Percentiles rank a stretch among this genome's conserved stretches.
phyloP scores from a whole-genome alignment of 2,888 invertebrate genomes.

The Thecocarcelia acutangulata region DNA sequence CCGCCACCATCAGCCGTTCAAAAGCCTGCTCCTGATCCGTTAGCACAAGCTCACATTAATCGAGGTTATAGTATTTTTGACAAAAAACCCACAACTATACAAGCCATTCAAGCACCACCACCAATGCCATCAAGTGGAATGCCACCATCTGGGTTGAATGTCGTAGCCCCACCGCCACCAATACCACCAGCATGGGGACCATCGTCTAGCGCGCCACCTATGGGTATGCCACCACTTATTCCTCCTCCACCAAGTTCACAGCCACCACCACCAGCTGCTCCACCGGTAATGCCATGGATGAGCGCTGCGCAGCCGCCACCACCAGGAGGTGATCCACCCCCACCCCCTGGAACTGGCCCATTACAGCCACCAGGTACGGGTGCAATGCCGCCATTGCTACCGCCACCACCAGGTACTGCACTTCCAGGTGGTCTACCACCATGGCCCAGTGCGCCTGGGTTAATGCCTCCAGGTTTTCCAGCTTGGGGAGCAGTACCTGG shows the following conservation, averaged over 20 bases:
- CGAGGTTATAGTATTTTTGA: slow-evolving; percentile 81
- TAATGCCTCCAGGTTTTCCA: slow-evolving; percentile 74
- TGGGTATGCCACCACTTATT: slow-evolving; percentile 73
- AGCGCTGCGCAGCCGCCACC: slow-evolving; percentile 83
- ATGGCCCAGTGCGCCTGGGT: slow-evolving; percentile 77
- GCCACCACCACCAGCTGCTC: slow-evolving; percentile 82
- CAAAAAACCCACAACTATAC: slow-evolving; percentile 78
- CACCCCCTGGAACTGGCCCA: slow-evolving; percentile 83
- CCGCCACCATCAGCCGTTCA: slow-evolving; percentile 84
- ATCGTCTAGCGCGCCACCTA: slow-evolving; percentile 58
- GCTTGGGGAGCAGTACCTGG: slow-evolving; percentile 76
- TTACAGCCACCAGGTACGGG: slow-evolving; percentile 79
- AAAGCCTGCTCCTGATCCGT: slow-evolving; percentile 74
- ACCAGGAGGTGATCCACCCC: slow-evolving; percentile 82
- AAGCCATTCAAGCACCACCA: slow-evolving; percentile 80
- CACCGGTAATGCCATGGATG: slow-evolving; percentile 84
- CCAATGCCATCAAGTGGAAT: slow-evolving; percentile 81
- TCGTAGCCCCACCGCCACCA: slow-evolving; percentile 82
- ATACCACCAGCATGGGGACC: slow-evolving; percentile 81
- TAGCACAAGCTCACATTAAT: slow-evolving; percentile 78
- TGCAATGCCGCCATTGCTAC: slow-evolving; percentile 81
- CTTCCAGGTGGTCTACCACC: slow-evolving; percentile 74
- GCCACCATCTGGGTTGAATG: slow-evolving; percentile 75
- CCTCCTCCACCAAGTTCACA: slow-evolving; percentile 79
- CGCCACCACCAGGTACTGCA: slow-evolving; percentile 81